A percentile compares a stretch with the other conserved stretches of the same genome.
phyloP scores from a whole-genome alignment of 2,797 vertebrate species.

The Bovichtus variegatus region DNA sequence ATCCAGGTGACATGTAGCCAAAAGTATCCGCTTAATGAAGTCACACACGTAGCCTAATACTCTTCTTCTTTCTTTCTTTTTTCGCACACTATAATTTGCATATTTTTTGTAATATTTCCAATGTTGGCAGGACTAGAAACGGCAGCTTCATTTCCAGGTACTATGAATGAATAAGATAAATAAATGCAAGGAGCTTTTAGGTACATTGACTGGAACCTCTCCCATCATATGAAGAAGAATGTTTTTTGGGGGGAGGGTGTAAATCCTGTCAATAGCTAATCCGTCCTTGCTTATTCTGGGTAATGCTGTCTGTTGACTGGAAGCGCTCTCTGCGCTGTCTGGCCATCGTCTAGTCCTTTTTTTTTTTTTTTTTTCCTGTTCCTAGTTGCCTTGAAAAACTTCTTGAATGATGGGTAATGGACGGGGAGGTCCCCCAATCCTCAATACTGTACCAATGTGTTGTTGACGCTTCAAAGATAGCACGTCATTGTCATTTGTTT shows the following conservation, averaged over 20 bases:
- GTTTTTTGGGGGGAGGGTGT: conserved; percentile 39
- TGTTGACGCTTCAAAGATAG: conserved; percentile 55
- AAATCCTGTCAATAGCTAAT: conserved; percentile 37
- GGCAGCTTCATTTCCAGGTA: conserved; percentile 75
- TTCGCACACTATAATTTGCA: conserved; percentile 65
- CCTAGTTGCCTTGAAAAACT: conserved; percentile 80
- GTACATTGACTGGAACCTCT: conserved; percentile 69
- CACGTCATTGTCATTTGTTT: conserved; percentile 59
- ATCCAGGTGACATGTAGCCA: conserved; percentile 65
- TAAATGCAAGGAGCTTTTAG: conserved; percentile 56
- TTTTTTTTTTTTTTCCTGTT: conserved; percentile 50
- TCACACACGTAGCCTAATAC: conserved; percentile 70
- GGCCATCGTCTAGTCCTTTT: conserved; percentile 29
- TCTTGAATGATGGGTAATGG: conserved; percentile 71
- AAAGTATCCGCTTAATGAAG: conserved; percentile 69
- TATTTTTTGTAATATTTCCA: conserved; percentile 62
- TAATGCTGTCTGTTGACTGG: conserved; percentile 58
- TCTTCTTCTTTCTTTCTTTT: conserved; percentile 9
- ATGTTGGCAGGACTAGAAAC: conserved; percentile 58
- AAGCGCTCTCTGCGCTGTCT: conserved; percentile 50
- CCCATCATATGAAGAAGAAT: conserved; percentile 75
- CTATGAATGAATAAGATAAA: conserved; percentile 60
- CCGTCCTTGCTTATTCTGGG: conserved; percentile 43
- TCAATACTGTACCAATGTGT: conserved; percentile 81
- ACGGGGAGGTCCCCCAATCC: conserved; percentile 56